These are phyloP conservation scores for Adela reaumurella DNA, from an alignment of 2,888 invertebrate species.

Conservation along the genomic window DNA sequence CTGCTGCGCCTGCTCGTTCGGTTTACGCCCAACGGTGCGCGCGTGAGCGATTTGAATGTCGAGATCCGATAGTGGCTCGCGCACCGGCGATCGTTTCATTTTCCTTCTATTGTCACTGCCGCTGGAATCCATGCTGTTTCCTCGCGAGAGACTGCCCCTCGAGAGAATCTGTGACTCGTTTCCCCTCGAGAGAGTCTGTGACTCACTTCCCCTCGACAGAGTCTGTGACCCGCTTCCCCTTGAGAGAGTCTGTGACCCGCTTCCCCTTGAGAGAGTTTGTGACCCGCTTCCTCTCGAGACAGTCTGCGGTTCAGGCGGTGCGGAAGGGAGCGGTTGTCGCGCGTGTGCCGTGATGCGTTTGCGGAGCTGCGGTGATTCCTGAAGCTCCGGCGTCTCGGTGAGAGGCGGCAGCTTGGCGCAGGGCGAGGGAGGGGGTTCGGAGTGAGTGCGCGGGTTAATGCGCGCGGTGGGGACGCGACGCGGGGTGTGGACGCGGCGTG, in stretches of 20 bases:
- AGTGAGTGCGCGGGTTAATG: constrained; percentile 11
- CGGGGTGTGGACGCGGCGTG: constrained; percentile 6
- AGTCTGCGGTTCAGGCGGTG: constrained; percentile 7
- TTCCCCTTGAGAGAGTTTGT: too few species aligned
- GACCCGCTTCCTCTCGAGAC: constrained; percentile 6
- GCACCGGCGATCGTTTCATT: background rate
- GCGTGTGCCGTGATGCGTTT: background rate
- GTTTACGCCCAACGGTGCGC: constrained; percentile 2
- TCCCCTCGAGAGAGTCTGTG: too few species aligned
- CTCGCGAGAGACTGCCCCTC: background rate
- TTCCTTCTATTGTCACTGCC: background rate
- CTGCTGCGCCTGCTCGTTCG: constrained; percentile 5
- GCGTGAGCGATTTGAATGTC: constrained; percentile 24
- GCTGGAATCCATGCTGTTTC: background rate
- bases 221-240: too few species aligned
- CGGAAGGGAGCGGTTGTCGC: too few species aligned
- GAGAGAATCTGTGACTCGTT: too few species aligned
- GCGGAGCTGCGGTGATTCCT: constrained; percentile 2
- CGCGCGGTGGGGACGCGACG: constrained; percentile 11
- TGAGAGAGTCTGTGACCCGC: too few species aligned
- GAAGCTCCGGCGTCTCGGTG: constrained; percentile 6
- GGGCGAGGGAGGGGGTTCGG: constrained; percentile 9
- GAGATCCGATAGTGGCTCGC: constrained; percentile 20
- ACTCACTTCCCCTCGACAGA: too few species aligned
- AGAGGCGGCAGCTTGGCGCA: constrained; percentile 1